Evolutionary conservation across 2,113 vertebrate genomes (phyloP).

Genomic region (Ptyas mucosa): DNA sequence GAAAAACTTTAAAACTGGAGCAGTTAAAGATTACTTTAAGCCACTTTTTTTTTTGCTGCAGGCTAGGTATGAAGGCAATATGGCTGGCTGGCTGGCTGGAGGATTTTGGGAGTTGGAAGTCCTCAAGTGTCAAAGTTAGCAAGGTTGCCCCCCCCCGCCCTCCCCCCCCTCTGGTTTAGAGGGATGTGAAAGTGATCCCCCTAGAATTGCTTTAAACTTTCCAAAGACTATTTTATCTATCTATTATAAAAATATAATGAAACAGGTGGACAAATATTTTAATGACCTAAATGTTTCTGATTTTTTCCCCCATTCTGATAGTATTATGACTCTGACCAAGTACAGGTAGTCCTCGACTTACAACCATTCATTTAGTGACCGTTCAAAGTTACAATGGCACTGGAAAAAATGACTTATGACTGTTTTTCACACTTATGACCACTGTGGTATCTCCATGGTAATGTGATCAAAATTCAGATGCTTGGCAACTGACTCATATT

Average conservation of each 20-base stretch:
- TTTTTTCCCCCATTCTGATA: neutral
- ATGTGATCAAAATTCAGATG: neutral
- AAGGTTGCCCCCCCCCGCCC: accelerated
- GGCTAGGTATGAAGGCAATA: neutral
- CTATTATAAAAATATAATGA: neutral
- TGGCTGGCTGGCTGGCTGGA: neutral
- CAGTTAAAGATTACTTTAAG: neutral
- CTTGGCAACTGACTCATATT: neutral
- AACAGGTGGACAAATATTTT: neutral
- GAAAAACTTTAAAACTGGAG: neutral
- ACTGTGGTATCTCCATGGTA: neutral
- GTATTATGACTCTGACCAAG: neutral
- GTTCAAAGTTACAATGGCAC: neutral
- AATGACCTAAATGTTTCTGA: too few relatives aligned
- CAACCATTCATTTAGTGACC: neutral
- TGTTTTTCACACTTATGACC: neutral
- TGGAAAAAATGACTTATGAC: neutral
- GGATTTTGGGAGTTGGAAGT: neutral
- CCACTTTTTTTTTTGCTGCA: neutral
- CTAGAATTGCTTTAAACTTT: neutral
- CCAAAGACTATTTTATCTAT: neutral
- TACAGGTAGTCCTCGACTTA: neutral
- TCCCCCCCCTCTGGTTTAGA: neutral
- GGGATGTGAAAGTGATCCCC: neutral
- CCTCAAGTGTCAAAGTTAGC: neutral